These are phyloP conservation scores for Anagrus nilaparvatae DNA, from an alignment of 1,140 invertebrate species.

Conservation along the genomic window DNA sequence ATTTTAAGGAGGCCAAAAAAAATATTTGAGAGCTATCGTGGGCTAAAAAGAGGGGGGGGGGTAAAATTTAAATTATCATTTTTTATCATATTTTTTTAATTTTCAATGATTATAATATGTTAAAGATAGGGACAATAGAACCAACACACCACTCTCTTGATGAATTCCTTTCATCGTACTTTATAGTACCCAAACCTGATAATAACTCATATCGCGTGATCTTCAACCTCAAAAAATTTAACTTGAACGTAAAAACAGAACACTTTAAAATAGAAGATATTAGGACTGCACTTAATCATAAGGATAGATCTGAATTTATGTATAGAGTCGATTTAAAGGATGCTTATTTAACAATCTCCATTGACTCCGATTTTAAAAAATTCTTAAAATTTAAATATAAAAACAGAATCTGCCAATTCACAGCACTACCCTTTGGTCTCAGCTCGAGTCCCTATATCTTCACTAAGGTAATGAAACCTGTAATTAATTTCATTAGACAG, in stretches of 20 bases:
- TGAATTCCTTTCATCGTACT: not conserved
- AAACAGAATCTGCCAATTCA: not conserved
- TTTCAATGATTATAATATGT: too few relatives aligned
- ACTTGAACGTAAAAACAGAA: not conserved
- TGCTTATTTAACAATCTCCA: not conserved
- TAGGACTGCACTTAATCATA: conserved; percentile 3
- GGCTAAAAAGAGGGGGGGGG: too few relatives aligned
- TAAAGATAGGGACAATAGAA: too few relatives aligned
- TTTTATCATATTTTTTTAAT: too few relatives aligned
- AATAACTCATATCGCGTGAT: conserved; percentile 4
- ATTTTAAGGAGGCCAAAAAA: too few relatives aligned
- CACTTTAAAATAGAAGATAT: conserved; percentile 5
- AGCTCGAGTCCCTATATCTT: not conserved
- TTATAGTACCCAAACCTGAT: not conserved
- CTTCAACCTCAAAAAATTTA: not conserved
- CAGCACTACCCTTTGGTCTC: not conserved
- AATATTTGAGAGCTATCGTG: too few relatives aligned
- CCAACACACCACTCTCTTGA: too few relatives aligned
- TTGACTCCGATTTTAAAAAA: not conserved
- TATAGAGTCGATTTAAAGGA: not conserved
- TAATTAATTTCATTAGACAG: not conserved
- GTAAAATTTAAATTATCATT: too few relatives aligned
- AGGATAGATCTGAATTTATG: not conserved
- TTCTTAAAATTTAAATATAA: not conserved
- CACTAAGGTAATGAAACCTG: not conserved